phyloP scores from a whole-genome alignment of 2,797 vertebrate species.

The Cossypha heuglini region DNA sequence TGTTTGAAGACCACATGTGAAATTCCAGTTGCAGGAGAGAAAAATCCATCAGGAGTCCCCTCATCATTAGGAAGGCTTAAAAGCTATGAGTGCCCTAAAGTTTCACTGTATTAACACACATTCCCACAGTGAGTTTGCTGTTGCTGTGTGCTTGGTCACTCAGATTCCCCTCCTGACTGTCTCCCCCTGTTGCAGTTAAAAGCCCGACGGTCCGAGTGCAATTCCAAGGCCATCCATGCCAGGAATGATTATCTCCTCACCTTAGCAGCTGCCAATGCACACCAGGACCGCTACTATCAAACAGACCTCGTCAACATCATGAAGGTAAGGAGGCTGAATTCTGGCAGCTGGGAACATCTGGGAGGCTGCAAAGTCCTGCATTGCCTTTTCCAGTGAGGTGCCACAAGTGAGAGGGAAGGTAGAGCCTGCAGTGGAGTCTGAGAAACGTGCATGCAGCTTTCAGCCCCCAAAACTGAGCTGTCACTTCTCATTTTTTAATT shows the following conservation, averaged over 20 bases:
- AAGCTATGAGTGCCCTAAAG: rapidly evolving
- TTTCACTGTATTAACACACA: rapidly evolving
- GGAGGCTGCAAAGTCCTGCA: rapidly evolving
- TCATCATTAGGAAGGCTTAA: neutral
- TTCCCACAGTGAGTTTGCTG: rapidly evolving
- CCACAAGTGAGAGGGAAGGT: rapidly evolving
- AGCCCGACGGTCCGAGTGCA: conserved; percentile 93
- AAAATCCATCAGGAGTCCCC: neutral
- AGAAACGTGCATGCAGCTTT: rapidly evolving
- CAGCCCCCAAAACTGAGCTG: neutral
- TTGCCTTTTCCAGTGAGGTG: neutral
- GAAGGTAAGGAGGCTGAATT: conserved; percentile 81
- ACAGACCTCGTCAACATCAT: conserved; percentile 92
- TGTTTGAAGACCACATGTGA: rapidly evolving
- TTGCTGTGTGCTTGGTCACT: rapidly evolving
- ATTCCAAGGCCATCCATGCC: conserved; percentile 94
- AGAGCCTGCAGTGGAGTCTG: rapidly evolving
- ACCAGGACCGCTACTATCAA: conserved; percentile 96
- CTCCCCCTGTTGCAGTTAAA: conserved; percentile 82
- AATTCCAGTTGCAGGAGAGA: neutral
- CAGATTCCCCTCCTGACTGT: neutral
- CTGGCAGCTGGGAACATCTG: neutral
- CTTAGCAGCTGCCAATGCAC: conserved; percentile 93
- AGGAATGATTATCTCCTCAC: conserved; percentile 98
- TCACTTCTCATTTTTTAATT: neutral